Percentiles rank a stretch among this genome's conserved stretches.
These are phyloP conservation scores for Charina bottae DNA, from an alignment of 2,113 vertebrate genomes.

Conservation along the genomic window DNA sequence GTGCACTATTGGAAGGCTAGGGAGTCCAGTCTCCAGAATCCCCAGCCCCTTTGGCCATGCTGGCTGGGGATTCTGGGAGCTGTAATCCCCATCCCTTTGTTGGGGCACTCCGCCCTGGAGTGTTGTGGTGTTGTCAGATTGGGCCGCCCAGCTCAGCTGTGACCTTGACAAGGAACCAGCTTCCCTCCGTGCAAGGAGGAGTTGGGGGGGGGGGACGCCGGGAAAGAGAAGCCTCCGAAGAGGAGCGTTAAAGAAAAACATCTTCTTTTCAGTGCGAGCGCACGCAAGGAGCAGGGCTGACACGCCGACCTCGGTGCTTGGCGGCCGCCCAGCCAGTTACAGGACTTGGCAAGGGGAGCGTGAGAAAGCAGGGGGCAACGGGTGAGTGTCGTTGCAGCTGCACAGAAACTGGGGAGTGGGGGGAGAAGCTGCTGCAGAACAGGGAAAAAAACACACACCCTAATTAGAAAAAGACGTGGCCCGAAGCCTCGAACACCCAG, in stretches of 20 bases:
- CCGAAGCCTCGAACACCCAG: slow-evolving; percentile 85
- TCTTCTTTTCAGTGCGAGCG: slow-evolving; percentile 64
- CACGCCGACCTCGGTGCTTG: slow-evolving; percentile 78
- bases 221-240: not conserved
- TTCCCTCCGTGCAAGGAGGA: slow-evolving; percentile 49
- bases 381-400: slow-evolving; percentile 93
- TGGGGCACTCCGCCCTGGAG: slow-evolving; percentile 16
- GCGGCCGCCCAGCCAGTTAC: slow-evolving; percentile 76
- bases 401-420: slow-evolving; percentile 66
- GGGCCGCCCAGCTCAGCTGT: slow-evolving; percentile 27
- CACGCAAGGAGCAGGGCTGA: slow-evolving; percentile 74
- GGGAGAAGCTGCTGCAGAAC: slow-evolving; percentile 80
- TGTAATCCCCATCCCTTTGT: not conserved
- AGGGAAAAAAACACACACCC: slow-evolving; percentile 65
- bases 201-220: not conserved
- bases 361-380: slow-evolving; percentile 92
- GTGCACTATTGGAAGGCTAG: too few relatives aligned
- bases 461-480: slow-evolving; percentile 92
- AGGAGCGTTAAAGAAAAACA: slow-evolving; percentile 51
- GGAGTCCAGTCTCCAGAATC: too few relatives aligned
- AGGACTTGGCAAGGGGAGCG: slow-evolving; percentile 82
- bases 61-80: not conserved
- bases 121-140: slow-evolving; percentile 23
- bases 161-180: slow-evolving; percentile 62
- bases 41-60: not conserved